Percentiles rank a stretch among this genome's conserved stretches.
phyloP scores from a whole-genome alignment of 2,797 vertebrate genomes.

The Aselliscus stoliczkanus region DNA sequence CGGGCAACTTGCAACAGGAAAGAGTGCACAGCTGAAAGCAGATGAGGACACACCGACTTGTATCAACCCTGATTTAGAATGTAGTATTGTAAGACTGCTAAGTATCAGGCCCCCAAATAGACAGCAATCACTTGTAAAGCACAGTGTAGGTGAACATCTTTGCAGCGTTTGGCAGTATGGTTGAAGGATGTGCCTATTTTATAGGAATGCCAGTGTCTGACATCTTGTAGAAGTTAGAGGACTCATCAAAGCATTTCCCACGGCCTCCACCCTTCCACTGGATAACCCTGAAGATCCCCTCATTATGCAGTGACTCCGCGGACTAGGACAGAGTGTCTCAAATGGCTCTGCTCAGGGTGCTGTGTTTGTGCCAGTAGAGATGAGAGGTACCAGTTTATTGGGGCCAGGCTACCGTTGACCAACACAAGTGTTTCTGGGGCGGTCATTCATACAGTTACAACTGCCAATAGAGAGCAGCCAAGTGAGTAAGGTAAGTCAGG shows the following conservation, averaged over 20 bases:
- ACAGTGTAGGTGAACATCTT: not conserved
- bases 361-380: not conserved
- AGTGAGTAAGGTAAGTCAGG: not conserved
- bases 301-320: not conserved
- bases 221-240: not conserved
- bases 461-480: not conserved
- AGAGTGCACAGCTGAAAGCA: not conserved
- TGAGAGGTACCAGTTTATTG: not conserved
- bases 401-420: not conserved
- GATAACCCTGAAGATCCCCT: not conserved
- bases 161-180: not conserved
- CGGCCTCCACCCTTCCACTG: not conserved
- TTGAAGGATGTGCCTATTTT: not conserved
- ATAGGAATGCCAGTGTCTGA: not conserved
- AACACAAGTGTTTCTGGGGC: not conserved
- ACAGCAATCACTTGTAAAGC: not conserved
- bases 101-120: not conserved
- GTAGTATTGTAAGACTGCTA: not conserved
- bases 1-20: not conserved
- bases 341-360: not conserved
- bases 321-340: not conserved
- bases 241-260: not conserved
- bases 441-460: not conserved
- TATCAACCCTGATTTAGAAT: not conserved
- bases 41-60: not conserved